Base-by-base conservation (phyloP, 2,888 invertebrate genomes). In the Melangyna quadrimaculata region DNA sequence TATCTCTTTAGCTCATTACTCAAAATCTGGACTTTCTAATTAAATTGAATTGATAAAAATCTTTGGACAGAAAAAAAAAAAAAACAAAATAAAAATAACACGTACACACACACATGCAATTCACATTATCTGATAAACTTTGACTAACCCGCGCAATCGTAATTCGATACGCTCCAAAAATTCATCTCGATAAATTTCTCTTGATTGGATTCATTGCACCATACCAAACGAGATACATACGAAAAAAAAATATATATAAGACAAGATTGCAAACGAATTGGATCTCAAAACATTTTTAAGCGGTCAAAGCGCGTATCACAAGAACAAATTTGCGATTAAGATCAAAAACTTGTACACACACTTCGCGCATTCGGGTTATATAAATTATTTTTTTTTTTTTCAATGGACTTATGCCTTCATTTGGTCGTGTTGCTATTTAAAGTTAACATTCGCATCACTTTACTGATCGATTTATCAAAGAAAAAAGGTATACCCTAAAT, bases 391-490 rank as follows among this genome's bases (percentile, higher is more conserved):
- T 22, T 22, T 12, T 57, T 45, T 65, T 53, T 65, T 71, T 17
- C 43, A 53, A 71, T 71, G 57, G 37, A 81, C 63, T 70, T 32
- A 32, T 55, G 65, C 51, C 19, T 40, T 65, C 55, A 10, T 57
- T 27, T 59, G 27, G 10, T 63, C 29, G 37, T 37, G 40, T 67
- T 19, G 43, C 43, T 37, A 22, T 63, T 81, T 59, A 63, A 73
- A 73, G 24, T 59, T 53, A 74, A 67, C 27, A 37, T 71, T 80
- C 75, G 71, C 77, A 81, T 82, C 87, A 87, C 71, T 87, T 82
- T 87, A 73, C 70, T 59, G 67, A 82, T 87, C 87, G 87, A 82
- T 87, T 82, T 87, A 87, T 82, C 87, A 81, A 82, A 59, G n/a
- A 61, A 24, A 27, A 9, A 8, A 27, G 3, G 3, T 37, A 2